Conservation (phyloP, 2,888 invertebrate genomes). For the Hymenopus coronatus region DNA sequence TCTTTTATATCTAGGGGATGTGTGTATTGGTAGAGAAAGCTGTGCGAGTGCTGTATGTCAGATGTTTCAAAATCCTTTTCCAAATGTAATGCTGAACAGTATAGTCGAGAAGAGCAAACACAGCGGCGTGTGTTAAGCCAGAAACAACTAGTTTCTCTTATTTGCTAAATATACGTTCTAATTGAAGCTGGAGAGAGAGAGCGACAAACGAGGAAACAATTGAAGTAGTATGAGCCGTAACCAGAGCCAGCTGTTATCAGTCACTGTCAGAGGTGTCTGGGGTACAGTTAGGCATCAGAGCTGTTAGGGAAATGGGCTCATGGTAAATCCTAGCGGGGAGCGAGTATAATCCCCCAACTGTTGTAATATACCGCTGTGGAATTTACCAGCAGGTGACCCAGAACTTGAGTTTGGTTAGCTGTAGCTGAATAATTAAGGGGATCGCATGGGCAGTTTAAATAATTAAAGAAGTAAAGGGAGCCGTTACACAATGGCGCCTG, state of each 20-base stretch:
- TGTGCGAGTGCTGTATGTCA: too few species aligned
- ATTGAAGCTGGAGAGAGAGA: too few species aligned
- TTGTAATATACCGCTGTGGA: background rate
- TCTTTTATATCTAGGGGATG: too few species aligned
- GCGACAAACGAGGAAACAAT: background rate
- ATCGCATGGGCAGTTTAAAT: background rate
- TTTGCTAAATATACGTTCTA: too few species aligned
- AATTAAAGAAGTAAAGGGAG: background rate
- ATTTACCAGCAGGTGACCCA: background rate
- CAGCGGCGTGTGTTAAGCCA: too few species aligned
- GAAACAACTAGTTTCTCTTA: too few species aligned
- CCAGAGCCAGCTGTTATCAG: background rate
- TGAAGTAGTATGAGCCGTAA: background rate
- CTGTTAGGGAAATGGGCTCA: background rate
- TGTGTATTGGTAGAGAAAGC: too few species aligned
- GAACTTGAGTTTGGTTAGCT: background rate
- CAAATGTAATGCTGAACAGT: too few species aligned
- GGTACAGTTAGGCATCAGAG: background rate
- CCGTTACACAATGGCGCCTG: background rate
- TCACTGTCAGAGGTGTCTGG: background rate
- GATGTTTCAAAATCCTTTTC: too few species aligned
- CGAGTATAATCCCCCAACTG: background rate
- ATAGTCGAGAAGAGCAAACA: too few species aligned
- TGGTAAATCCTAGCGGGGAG: background rate
- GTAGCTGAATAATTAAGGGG: background rate